Conservation (phyloP, 1,140 invertebrate species). For the Periplaneta americana region DNA sequence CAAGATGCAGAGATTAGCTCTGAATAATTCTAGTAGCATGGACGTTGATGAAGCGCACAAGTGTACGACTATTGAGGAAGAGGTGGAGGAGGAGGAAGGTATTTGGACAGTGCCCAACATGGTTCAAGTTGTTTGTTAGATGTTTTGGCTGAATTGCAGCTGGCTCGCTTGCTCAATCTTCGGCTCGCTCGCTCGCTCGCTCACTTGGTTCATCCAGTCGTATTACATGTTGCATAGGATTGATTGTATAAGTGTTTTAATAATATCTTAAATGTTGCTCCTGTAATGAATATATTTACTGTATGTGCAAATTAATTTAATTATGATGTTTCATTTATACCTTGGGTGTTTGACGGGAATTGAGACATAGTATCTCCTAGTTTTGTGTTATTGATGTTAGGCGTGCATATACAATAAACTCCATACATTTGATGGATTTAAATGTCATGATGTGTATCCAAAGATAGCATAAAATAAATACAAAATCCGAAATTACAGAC, state of each 20-base stretch:
- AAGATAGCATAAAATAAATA: not conserved
- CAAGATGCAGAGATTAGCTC: slow-evolving; percentile 48
- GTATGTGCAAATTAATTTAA: not conserved
- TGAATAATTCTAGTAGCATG: slow-evolving; percentile 36
- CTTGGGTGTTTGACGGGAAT: not conserved
- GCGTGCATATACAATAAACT: not conserved
- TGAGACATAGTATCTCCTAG: not conserved
- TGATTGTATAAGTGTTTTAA: not conserved
- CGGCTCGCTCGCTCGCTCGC: not conserved
- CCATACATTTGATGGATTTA: not conserved
- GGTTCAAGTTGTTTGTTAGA: not conserved
- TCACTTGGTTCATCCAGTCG: not conserved
- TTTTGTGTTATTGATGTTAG: not conserved
- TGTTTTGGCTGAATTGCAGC: not conserved
- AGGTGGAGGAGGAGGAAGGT: slow-evolving; percentile 42
- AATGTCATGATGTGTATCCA: not conserved
- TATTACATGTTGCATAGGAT: not conserved
- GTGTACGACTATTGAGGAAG: slow-evolving; percentile 31
- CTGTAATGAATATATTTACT: not conserved
- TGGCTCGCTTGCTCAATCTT: not conserved
- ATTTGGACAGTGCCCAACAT: slow-evolving; percentile 11
- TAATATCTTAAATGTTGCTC: not conserved
- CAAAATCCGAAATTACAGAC: no score
- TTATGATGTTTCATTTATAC: not conserved
- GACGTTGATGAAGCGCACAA: slow-evolving; percentile 28